Evolutionary conservation across 2,888 invertebrate species (phyloP).

Genomic region (Pecten maximus): DNA sequence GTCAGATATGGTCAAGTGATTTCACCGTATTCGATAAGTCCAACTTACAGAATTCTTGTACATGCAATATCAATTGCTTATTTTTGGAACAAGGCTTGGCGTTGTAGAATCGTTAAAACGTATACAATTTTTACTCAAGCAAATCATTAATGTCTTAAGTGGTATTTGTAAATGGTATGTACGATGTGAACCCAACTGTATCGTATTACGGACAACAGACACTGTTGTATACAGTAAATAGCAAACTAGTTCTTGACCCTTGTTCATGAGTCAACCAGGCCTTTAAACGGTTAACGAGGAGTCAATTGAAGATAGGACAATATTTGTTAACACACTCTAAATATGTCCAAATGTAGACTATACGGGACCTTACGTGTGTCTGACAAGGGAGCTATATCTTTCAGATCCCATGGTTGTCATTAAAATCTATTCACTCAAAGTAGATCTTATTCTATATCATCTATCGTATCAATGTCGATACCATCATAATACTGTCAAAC

Average conservation of each 20-base stretch:
- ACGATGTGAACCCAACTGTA: background rate
- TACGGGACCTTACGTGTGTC: no score
- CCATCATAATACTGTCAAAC: no score
- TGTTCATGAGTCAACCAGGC: background rate
- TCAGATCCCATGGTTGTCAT: no score
- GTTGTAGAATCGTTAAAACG: background rate
- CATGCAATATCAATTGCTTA: background rate
- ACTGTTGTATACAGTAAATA: background rate
- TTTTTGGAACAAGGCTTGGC: background rate
- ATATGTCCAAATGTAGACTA: background rate
- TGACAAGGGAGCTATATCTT: no score
- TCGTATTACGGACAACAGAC: background rate
- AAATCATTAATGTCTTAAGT: no score
- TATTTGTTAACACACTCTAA: background rate
- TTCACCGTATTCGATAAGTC: background rate
- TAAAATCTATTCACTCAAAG: no score
- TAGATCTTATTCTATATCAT: no score
- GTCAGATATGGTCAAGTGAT: background rate
- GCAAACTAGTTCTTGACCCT: background rate
- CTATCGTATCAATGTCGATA: no score
- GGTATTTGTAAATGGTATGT: background rate
- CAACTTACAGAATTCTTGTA: background rate
- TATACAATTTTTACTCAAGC: no score
- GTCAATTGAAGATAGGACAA: background rate
- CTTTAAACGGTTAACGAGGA: conserved; percentile 3